phyloP scores from a whole-genome alignment of 2,797 vertebrate genomes.

The Tokudaia tokunoshimensis region DNA sequence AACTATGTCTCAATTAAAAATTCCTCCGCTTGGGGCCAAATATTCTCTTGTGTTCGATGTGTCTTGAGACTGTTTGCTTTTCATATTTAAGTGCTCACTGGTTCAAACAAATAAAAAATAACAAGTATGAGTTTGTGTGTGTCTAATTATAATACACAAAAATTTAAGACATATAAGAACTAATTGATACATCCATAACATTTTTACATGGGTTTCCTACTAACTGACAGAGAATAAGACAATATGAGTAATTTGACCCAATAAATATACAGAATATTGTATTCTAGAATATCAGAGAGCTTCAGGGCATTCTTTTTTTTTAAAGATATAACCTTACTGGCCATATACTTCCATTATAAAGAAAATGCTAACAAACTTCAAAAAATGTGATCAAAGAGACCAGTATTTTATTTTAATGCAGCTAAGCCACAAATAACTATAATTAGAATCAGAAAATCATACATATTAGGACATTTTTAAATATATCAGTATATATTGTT shows the following conservation, averaged over 20 bases:
- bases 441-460: neutral
- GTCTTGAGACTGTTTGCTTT: constrained; percentile 52
- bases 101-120: constrained; percentile 34
- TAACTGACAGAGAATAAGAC: constrained; percentile 24
- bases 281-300: neutral
- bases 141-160: constrained; percentile 51
- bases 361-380: constrained; percentile 54
- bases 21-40: neutral
- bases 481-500: neutral
- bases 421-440: neutral
- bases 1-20: neutral
- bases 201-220: constrained; percentile 10
- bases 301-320: neutral
- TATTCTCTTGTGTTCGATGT: constrained; percentile 16
- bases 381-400: constrained; percentile 42
- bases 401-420: neutral
- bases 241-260: constrained; percentile 53
- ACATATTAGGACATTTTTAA: neutral
- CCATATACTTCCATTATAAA: neutral
- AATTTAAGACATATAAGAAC: constrained; percentile 53
- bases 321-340: constrained; percentile 37
- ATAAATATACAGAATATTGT: neutral
- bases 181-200: constrained; percentile 29
- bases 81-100: constrained; percentile 35
- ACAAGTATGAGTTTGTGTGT: neutral